Evolutionary conservation across 2,888 invertebrate genomes (phyloP), one percentile per base, ranked within the genome.

Genomic region (Xestoiulus laeticollis): DNA sequence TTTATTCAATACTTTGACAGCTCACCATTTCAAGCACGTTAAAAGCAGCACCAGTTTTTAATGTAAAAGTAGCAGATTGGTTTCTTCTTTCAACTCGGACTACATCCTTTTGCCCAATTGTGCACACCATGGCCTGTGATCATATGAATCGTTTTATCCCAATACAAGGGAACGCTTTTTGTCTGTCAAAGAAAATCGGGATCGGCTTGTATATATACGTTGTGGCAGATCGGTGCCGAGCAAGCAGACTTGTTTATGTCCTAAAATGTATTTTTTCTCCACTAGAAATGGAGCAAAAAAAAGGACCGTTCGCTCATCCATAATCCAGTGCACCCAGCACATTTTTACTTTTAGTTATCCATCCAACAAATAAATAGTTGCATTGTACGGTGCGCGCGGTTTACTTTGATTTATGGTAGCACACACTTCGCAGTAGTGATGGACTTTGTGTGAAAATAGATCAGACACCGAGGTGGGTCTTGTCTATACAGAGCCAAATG

Each of bases 1-100:
- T 53, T 86, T 38, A 38, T 48, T 53, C 86, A 38, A 32, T 84
- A 84, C 44, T 86, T 86, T 86, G 86, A 86, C 86, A 86, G 86
- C 86, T 86, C 22, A 22, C 33, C 33, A 33, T 83, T 33, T 38
- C n/a, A 30, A 83, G 83, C 83, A 8, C 33, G 33, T 84, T 84
- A 68, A 68, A 68, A 68, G 68, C 68, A 68, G 68, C 68, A 26
- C 68, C 68, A 8, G 26, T 68, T 68, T 68, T 68, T 68, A 68
- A 68, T 68, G 68, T n/a, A 68, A 68, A 68, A 26, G 68, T n/a
- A 12, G 10, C 68, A 68, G 68, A 68, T 68, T 68, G 68, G 68
- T 68, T 68, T 68, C 68, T n/a, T 68, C 68, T 68, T 68, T 68
- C 68, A 68, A 26, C 26, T 68, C n/a, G 26, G 68, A 68, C 68